phyloP scores from a whole-genome alignment of 2,888 invertebrate genomes.

The Nomada ruficornis region DNA sequence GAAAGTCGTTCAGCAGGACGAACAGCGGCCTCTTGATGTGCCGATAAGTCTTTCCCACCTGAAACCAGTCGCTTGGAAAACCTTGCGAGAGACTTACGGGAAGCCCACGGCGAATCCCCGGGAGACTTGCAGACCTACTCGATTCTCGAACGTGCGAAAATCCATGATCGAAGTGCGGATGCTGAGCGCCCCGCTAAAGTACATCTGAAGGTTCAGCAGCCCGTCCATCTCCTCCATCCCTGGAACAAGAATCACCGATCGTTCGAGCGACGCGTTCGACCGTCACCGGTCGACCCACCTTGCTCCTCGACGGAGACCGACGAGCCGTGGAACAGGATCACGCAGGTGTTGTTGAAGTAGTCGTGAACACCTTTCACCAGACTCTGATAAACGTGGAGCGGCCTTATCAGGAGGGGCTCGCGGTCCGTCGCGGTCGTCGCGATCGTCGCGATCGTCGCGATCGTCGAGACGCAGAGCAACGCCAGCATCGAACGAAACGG shows the following conservation, averaged over 20 bases:
- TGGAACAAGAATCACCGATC: constrained; percentile 41
- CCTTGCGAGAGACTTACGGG: neutral
- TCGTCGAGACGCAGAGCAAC: neutral
- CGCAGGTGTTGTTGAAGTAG: constrained; percentile 81
- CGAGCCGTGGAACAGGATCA: constrained; percentile 78
- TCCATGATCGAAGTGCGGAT: constrained; percentile 79
- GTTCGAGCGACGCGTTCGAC: neutral
- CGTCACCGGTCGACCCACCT: constrained; percentile 65
- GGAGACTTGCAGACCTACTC: constrained; percentile 60
- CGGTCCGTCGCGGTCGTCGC: neutral
- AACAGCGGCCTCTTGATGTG: constrained; percentile 81
- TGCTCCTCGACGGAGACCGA: constrained; percentile 63
- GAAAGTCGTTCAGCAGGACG: constrained; percentile 79
- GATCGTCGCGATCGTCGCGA: neutral
- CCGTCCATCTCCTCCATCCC: constrained; percentile 67
- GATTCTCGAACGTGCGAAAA: constrained; percentile 74
- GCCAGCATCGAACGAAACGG: neutral
- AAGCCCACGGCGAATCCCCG: neutral
- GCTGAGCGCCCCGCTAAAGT: constrained; percentile 68
- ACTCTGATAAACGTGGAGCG: constrained; percentile 72
- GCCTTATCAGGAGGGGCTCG: constrained; percentile 66
- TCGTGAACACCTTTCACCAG: constrained; percentile 77
- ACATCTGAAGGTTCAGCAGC: constrained; percentile 71
- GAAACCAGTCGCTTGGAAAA: constrained; percentile 18
- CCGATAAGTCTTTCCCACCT: constrained; percentile 78